These are phyloP conservation scores for Metopolophium dirhodum DNA, from an alignment of 1,140 invertebrate species.

Conservation along the genomic window DNA sequence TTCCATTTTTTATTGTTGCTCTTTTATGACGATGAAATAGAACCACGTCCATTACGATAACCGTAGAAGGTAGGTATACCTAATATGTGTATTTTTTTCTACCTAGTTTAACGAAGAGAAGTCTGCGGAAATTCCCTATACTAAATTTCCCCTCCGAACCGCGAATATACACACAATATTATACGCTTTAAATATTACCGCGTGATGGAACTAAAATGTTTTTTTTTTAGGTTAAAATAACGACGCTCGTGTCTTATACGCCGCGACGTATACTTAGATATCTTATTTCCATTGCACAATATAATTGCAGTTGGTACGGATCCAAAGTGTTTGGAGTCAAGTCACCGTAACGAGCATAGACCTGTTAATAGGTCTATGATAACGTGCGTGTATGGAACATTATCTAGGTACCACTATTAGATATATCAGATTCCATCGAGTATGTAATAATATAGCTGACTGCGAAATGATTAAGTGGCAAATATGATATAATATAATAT, in stretches of 20 bases:
- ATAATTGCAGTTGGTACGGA: background rate
- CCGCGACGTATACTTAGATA: background rate
- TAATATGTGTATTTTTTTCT: background rate
- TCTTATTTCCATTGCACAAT: background rate
- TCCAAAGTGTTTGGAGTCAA: background rate
- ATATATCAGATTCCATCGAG: background rate
- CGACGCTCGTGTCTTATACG: background rate
- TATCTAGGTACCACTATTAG: background rate
- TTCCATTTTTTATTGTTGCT: background rate
- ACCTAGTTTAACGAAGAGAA: background rate
- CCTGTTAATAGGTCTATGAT: too few species aligned
- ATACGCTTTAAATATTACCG: background rate
- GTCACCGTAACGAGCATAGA: background rate
- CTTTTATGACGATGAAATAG: background rate
- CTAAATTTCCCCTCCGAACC: background rate
- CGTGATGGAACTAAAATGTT: background rate
- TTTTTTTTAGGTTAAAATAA: conserved; percentile 18
- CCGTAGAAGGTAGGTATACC: background rate
- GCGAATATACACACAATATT: background rate
- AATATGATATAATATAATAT: background rate
- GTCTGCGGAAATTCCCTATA: background rate
- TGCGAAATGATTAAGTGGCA: background rate
- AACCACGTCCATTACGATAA: background rate
- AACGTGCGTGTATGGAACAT: background rate
- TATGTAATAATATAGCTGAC: background rate